Percentiles rank a stretch among this genome's conserved stretches.
Evolutionary conservation across 2,113 vertebrate genomes (phyloP).

Genomic region (Parotia lawesii): DNA sequence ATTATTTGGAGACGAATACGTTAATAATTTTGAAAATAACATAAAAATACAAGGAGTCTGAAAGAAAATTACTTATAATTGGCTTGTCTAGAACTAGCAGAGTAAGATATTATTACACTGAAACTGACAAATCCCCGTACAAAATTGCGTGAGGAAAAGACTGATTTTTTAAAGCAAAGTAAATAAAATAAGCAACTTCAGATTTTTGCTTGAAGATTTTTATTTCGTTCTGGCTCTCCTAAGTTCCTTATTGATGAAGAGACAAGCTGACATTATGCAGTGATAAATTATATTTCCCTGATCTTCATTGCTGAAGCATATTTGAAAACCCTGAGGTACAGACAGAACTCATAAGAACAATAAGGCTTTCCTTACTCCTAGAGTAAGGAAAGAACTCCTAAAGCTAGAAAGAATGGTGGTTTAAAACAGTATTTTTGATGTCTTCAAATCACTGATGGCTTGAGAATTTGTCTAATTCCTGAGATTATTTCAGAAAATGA

Average conservation of each 20-base stretch:
- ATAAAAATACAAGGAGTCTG: not conserved
- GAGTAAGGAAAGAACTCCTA: not conserved
- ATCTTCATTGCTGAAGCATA: not conserved
- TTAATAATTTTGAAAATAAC: not conserved
- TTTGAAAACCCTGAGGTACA: not conserved
- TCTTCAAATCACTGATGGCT: not conserved
- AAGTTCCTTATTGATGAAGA: not conserved
- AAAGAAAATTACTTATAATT: not conserved
- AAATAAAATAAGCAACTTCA: not conserved
- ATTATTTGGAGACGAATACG: not conserved
- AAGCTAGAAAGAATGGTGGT: not conserved
- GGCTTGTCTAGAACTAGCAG: not conserved
- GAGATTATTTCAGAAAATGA: not conserved
- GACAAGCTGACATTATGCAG: not conserved
- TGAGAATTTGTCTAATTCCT: not conserved
- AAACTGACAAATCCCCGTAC: not conserved
- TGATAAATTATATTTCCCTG: not conserved
- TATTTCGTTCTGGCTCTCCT: not conserved
- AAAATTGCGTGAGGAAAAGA: not conserved
- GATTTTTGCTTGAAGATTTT: not conserved
- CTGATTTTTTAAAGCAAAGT: not conserved
- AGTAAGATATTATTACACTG: not conserved
- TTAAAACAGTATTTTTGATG: not conserved
- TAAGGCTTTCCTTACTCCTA: not conserved
- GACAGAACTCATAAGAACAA: not conserved